Percentiles rank a stretch among this genome's conserved stretches.
Evolutionary conservation across 2,797 vertebrate genomes (phyloP).

Genomic region (Podarcis lilfordi): DNA sequence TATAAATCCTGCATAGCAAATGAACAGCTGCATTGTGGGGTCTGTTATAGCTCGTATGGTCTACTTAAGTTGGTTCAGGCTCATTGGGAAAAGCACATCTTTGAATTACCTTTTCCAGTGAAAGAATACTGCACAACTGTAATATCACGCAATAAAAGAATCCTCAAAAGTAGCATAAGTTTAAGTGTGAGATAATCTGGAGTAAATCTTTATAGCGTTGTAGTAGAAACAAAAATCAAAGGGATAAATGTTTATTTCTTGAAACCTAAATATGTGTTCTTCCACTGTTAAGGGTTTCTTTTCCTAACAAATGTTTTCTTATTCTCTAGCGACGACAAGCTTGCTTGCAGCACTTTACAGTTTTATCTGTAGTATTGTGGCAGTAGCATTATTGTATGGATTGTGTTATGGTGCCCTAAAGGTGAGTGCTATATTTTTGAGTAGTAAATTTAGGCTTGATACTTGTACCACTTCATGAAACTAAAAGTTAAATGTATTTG

Average conservation of each 20-base stretch:
- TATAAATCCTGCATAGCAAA: neutral
- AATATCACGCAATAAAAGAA: neutral
- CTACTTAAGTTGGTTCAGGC: neutral
- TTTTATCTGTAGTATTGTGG: slow-evolving; percentile 91
- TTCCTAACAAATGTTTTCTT: neutral
- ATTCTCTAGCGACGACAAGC: slow-evolving; percentile 90
- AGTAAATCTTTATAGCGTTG: neutral
- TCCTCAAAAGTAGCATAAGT: neutral
- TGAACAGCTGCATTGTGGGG: neutral
- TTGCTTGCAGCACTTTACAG: slow-evolving; percentile 95
- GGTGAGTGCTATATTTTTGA: slow-evolving; percentile 77
- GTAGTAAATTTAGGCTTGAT: neutral
- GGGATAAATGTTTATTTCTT: neutral
- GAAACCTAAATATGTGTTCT: neutral
- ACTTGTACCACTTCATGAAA: slow-evolving; percentile 5
- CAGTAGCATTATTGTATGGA: slow-evolving; percentile 95
- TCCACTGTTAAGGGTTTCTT: neutral
- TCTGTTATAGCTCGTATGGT: neutral
- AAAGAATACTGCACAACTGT: neutral
- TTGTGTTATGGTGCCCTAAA: slow-evolving; percentile 96
- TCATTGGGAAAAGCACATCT: neutral
- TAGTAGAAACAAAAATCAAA: neutral
- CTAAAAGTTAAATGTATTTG: neutral
- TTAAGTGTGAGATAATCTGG: neutral
- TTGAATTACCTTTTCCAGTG: neutral